These are phyloP conservation scores for Cheilosia vernalis DNA, from an alignment of 2,888 invertebrate genomes.

Conservation along the genomic window DNA sequence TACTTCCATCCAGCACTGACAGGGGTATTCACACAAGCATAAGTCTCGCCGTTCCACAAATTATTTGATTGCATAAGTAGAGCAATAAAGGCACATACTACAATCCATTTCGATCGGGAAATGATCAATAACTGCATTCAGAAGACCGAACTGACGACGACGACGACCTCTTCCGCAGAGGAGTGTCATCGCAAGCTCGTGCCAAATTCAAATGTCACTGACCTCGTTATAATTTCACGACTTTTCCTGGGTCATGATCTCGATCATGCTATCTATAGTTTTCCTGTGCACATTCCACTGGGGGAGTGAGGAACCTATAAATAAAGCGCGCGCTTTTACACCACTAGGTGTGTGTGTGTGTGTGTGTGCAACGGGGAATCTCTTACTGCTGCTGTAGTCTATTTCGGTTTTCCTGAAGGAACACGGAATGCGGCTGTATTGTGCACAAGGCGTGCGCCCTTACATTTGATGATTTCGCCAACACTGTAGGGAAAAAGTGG, in stretches of 20 bases:
- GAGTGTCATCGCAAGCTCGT: constrained; percentile 69
- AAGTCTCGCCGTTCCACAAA: constrained; percentile 17
- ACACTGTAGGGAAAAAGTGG: constrained; percentile 37
- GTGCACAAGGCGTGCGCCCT: constrained; percentile 53
- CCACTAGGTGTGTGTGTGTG: constrained; percentile 62
- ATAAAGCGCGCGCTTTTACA: constrained; percentile 60
- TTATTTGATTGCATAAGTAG: constrained; percentile 59
- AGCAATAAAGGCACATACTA: constrained; percentile 12
- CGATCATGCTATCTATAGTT: constrained; percentile 70
- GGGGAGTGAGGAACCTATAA: constrained; percentile 63
- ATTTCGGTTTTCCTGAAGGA: constrained; percentile 47
- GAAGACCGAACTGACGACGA: not conserved
- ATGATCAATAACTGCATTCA: constrained; percentile 43
- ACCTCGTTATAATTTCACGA: constrained; percentile 80
- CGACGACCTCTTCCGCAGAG: not conserved
- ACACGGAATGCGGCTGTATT: constrained; percentile 69
- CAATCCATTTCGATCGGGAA: constrained; percentile 34
- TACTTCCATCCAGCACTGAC: constrained; percentile 34
- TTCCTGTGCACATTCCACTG: constrained; percentile 38
- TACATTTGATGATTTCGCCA: constrained; percentile 53
- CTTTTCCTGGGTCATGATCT: constrained; percentile 83
- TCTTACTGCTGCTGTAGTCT: constrained; percentile 28
- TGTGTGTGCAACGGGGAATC: constrained; percentile 23
- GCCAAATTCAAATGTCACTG: constrained; percentile 74
- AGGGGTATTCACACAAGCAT: not conserved